A percentile compares a stretch with the other conserved stretches of the same genome.
phyloP scores from a whole-genome alignment of 2,888 invertebrate genomes.

The Apotomis betuletana region DNA sequence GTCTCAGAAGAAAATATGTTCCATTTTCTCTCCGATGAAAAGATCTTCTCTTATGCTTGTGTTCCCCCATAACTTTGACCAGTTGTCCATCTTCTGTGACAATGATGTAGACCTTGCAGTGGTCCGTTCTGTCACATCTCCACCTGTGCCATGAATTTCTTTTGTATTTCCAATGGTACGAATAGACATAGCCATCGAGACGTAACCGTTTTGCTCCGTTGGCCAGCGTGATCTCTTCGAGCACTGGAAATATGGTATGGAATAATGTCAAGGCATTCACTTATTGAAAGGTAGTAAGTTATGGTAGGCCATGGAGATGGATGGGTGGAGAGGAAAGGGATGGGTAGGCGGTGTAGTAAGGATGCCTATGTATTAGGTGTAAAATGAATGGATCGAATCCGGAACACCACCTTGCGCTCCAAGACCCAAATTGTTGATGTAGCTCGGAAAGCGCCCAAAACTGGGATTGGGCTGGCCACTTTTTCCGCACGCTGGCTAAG shows the following conservation, averaged over 20 bases:
- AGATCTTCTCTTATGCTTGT: slow-evolving; percentile 49
- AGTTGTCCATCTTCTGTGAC: slow-evolving; percentile 34
- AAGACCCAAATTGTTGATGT: too few species aligned
- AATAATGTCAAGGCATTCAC: background rate
- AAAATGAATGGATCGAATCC: too few species aligned
- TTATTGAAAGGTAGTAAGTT: too few species aligned
- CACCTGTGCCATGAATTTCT: slow-evolving; percentile 25
- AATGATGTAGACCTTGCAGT: slow-evolving; percentile 43
- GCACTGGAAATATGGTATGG: background rate
- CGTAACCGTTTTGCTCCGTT: slow-evolving; percentile 43
- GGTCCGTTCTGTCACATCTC: slow-evolving; percentile 44
- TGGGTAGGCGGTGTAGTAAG: too few species aligned
- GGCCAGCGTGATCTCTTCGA: slow-evolving; percentile 33
- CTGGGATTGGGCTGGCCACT: too few species aligned
- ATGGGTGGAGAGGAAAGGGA: too few species aligned
- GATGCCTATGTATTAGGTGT: too few species aligned
- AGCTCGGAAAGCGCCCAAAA: too few species aligned
- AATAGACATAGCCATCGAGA: slow-evolving; percentile 46
- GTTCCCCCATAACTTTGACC: slow-evolving; percentile 43
- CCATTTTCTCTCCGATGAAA: slow-evolving; percentile 42
- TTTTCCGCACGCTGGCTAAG: too few species aligned
- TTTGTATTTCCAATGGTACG: slow-evolving; percentile 10
- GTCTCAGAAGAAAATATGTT: slow-evolving; percentile 34
- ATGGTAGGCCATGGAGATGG: too few species aligned
- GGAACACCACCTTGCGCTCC: too few species aligned